phyloP scores from a whole-genome alignment of 2,888 invertebrate genomes.

The Cyrtodaria siliqua region DNA sequence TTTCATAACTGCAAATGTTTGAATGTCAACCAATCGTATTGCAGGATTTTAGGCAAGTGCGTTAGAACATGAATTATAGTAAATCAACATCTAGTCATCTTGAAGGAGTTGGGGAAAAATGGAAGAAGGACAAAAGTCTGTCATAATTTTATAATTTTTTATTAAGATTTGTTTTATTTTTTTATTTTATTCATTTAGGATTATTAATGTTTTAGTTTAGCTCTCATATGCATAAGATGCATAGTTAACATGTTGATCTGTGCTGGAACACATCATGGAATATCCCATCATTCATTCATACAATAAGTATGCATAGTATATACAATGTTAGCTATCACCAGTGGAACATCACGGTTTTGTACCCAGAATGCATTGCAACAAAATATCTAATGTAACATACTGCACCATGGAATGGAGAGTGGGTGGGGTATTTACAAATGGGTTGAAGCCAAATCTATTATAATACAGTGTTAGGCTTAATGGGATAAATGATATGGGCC shows the following conservation, averaged over 20 bases:
- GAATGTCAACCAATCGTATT: too few species aligned
- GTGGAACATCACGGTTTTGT: constrained; percentile 1
- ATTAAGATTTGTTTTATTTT: constrained; percentile 19
- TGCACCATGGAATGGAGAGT: constrained; percentile 46
- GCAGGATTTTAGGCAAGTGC: too few species aligned
- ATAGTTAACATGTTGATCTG: constrained; percentile 18
- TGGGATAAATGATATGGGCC: constrained; percentile 7
- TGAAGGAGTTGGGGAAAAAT: too few species aligned
- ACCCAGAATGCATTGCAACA: constrained; percentile 16
- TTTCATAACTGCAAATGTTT: too few species aligned
- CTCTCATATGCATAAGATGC: constrained; percentile 23
- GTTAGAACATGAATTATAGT: too few species aligned
- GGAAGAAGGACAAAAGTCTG: background rate
- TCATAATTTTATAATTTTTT: constrained; percentile 13
- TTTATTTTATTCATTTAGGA: constrained; percentile 20
- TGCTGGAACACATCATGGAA: too few species aligned
- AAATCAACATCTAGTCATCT: too few species aligned
- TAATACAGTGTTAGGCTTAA: constrained; percentile 7
- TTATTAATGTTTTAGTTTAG: constrained; percentile 13
- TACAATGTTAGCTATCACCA: constrained; percentile 3
- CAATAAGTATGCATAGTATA: background rate
- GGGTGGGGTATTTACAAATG: constrained; percentile 42
- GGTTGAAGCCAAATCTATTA: constrained; percentile 8
- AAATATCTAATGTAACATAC: constrained; percentile 1
- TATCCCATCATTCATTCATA: too few species aligned